Conservation (phyloP, 1,140 invertebrate genomes). For the Leptinotarsa lineolata region DNA sequence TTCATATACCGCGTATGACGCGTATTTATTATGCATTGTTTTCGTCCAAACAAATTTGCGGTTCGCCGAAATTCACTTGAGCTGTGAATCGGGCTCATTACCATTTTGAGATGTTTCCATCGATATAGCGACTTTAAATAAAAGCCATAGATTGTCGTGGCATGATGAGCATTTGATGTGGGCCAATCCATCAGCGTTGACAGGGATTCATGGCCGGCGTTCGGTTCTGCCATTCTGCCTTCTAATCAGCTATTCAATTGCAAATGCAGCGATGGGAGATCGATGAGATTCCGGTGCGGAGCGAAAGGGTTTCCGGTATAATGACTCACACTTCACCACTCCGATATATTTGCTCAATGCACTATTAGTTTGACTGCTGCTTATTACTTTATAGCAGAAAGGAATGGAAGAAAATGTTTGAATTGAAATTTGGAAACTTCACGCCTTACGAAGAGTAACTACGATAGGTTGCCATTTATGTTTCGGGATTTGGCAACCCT, state of each 20-base stretch:
- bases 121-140: conserved; percentile 35
- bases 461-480: too few relatives aligned
- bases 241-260: conserved; percentile 49
- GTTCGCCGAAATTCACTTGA: conserved; percentile 3
- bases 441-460: too few relatives aligned
- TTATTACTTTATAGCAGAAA: too few relatives aligned
- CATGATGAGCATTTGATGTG: conserved; percentile 46
- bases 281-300: conserved; percentile 42
- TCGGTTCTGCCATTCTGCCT: conserved; percentile 38
- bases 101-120: conserved; percentile 29
- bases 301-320: conserved; percentile 44
- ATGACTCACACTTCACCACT: conserved; percentile 37
- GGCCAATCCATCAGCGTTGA: conserved; percentile 44
- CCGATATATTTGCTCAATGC: background rate
- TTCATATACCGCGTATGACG: too few relatives aligned
- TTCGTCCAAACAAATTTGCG: conserved; percentile 11
- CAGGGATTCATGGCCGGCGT: conserved; percentile 39
- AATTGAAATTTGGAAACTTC: too few relatives aligned
- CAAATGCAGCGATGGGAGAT: conserved; percentile 46
- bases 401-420: too few relatives aligned
- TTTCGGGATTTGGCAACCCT: too few relatives aligned
- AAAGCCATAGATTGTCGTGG: conserved; percentile 41
- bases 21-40: conserved; percentile 2
- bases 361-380: background rate
- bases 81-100: background rate